Conservation (phyloP, 2,888 invertebrate species). For the Podabrus alpinus region DNA sequence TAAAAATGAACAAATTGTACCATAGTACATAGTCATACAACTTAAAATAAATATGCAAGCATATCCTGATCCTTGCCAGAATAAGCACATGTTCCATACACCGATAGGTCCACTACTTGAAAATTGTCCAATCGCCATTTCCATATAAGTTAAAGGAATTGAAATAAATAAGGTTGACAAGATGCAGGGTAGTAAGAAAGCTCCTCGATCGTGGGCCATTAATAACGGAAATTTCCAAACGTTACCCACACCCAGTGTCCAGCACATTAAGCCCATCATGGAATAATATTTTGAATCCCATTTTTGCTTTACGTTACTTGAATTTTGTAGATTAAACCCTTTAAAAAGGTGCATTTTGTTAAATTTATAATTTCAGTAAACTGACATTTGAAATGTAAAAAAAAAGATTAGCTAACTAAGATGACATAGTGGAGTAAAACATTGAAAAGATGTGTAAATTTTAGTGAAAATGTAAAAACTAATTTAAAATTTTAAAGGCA, state of each 20-base stretch:
- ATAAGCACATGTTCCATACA: slow-evolving; percentile 28
- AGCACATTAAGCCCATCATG: slow-evolving; percentile 6
- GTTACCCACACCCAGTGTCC: slow-evolving; percentile 9
- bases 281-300: neutral
- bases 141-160: slow-evolving; percentile 24
- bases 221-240: slow-evolving; percentile 6
- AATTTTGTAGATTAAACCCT: neutral
- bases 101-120: slow-evolving; percentile 18
- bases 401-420: neutral
- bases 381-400: neutral
- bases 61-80: slow-evolving; percentile 22
- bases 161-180: slow-evolving; percentile 5
- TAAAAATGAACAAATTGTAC: slow-evolving; percentile 11
- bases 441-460: neutral
- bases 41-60: slow-evolving; percentile 10
- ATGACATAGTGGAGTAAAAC: neutral
- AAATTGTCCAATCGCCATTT: slow-evolving; percentile 27
- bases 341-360: neutral
- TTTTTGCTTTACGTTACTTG: neutral
- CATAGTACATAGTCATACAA: slow-evolving; percentile 10
- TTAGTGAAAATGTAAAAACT: too few relatives aligned
- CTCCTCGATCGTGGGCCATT: neutral
- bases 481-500: too few relatives aligned
- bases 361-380: neutral
- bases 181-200: neutral